A percentile compares a stretch with the other conserved stretches of the same genome.
Conservation (phyloP, 2,888 invertebrate species). For the Melikaiella ostensackeni region DNA sequence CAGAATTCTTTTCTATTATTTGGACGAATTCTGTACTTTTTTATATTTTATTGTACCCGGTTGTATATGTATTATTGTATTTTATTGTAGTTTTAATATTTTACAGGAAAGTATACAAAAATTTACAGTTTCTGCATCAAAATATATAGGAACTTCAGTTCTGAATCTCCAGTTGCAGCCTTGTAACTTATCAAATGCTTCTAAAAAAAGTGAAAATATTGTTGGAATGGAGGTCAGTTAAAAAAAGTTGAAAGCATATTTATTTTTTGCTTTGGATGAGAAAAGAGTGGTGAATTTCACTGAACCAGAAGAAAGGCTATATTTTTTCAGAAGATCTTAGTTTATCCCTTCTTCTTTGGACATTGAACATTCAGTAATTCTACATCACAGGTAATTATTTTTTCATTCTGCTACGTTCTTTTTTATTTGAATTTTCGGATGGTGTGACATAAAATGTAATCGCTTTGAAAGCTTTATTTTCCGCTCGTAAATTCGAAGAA, state of each 20-base stretch:
- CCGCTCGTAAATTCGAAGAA: conserved; percentile 28
- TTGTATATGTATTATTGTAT: no score
- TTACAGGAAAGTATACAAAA: no score
- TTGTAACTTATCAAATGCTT: not conserved
- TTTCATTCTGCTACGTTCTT: not conserved
- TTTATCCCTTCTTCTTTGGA: no score
- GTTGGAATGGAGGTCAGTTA: conserved; percentile 10
- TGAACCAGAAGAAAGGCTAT: not conserved
- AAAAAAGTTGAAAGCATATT: conserved; percentile 11
- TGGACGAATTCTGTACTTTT: no score
- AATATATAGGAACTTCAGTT: no score
- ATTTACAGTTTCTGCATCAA: no score
- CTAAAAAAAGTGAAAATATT: conserved; percentile 17
- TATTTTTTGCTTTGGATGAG: no score
- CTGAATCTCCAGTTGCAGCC: not conserved
- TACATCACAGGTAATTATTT: not conserved
- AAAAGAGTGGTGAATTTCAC: not conserved
- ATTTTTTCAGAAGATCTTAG: no score
- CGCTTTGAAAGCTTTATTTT: conserved; percentile 30
- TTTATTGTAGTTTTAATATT: no score
- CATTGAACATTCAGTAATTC: no score
- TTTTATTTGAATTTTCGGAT: conserved; percentile 22
- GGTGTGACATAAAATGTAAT: conserved; percentile 25
- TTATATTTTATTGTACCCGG: no score
- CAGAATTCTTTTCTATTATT: no score